Percentiles rank a stretch among this genome's conserved stretches.
phyloP scores from a whole-genome alignment of 2,113 vertebrate genomes.

The Entomyzon cyanotis region DNA sequence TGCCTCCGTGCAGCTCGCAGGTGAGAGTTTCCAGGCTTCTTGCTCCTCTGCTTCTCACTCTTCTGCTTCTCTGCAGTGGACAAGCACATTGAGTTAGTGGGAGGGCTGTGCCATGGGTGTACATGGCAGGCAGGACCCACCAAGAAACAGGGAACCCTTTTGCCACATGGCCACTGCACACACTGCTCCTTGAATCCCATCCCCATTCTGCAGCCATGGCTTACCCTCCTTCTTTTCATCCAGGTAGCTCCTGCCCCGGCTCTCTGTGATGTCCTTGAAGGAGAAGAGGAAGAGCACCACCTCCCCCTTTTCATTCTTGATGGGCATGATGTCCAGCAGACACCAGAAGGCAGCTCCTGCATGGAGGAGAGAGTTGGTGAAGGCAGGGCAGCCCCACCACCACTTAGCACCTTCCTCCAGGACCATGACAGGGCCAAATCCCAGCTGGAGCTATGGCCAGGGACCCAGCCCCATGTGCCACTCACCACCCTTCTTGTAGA shows the following conservation, averaged over 20 bases:
- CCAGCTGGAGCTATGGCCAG: fast-evolving
- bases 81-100: not conserved
- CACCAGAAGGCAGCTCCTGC: conserved; percentile 89
- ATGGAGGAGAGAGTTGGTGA: not conserved
- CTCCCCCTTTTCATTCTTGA: conserved; percentile 96
- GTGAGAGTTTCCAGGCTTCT: conserved; percentile 70
- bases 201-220: not conserved
- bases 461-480: not conserved
- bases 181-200: not conserved
- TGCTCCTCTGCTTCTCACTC: conserved; percentile 71
- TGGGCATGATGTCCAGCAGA: conserved; percentile 92
- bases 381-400: not conserved
- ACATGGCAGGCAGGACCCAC: not conserved
- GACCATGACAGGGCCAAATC: fast-evolving
- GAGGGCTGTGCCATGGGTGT: not conserved
- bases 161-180: fast-evolving
- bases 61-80: conserved; percentile 65
- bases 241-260: conserved; percentile 68
- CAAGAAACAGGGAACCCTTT: not conserved
- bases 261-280: conserved; percentile 93
- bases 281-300: conserved; percentile 95
- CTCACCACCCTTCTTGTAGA: conserved; percentile 92
- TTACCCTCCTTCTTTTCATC: conserved; percentile 79
- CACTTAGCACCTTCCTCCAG: fast-evolving
- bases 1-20: conserved; percentile 77